Conservation (phyloP, 2,797 vertebrate genomes). For the Neopelma chrysocephalum region DNA sequence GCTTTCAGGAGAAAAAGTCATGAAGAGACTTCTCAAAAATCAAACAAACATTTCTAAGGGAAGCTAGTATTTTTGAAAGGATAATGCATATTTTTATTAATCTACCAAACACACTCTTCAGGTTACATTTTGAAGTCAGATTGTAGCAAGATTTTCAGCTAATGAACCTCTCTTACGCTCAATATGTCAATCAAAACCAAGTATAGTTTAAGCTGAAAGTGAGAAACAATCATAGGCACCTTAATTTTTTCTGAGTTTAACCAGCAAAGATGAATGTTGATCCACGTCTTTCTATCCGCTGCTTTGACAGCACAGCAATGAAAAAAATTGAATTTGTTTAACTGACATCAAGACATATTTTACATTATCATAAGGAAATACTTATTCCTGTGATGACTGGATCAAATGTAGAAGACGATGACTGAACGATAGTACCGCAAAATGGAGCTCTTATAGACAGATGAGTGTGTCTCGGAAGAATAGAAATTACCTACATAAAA, state of each 20-base stretch:
- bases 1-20: neutral
- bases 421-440: neutral
- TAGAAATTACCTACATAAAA: neutral
- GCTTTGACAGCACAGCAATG: neutral
- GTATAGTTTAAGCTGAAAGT: neutral
- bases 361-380: neutral
- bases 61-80: neutral
- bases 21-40: neutral
- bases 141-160: neutral
- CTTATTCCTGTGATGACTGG: neutral
- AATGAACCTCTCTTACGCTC: neutral
- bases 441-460: neutral
- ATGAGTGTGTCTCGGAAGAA: neutral
- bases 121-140: neutral
- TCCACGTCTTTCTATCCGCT: neutral
- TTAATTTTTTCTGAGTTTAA: neutral
- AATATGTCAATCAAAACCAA: neutral
- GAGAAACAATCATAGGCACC: neutral
- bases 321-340: neutral
- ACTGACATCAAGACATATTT: neutral
- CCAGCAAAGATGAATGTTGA: neutral
- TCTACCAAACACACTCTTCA: neutral
- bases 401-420: neutral
- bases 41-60: neutral
- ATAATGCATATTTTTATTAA: neutral